Evolutionary conservation across 1,140 invertebrate genomes (phyloP).

Genomic region (Leptopilina clavipes): DNA sequence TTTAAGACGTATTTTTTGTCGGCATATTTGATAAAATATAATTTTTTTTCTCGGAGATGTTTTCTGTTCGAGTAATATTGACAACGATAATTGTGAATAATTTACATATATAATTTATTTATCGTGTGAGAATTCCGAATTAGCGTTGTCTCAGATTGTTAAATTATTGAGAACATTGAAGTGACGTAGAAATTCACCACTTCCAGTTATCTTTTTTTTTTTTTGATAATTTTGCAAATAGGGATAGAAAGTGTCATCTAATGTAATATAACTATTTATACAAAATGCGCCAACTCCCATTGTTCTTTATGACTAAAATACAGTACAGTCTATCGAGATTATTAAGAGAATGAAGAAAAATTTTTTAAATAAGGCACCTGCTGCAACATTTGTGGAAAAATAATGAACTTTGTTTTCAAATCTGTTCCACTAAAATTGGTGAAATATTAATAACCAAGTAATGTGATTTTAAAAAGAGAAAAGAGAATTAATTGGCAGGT

Average conservation of each 20-base stretch:
- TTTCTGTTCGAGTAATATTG: background rate
- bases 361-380: constrained; percentile 26
- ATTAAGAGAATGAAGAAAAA: background rate
- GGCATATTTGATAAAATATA: background rate
- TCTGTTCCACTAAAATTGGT: too few relatives aligned
- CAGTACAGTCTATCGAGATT: constrained; percentile 19
- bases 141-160: too few relatives aligned
- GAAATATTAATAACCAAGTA: too few relatives aligned
- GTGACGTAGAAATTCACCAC: too few relatives aligned
- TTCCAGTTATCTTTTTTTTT: background rate
- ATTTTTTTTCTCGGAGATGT: background rate
- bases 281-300: too few relatives aligned
- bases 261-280: constrained; percentile 26
- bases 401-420: background rate
- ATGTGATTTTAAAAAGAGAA: background rate
- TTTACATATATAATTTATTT: background rate
- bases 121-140: background rate
- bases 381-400: background rate
- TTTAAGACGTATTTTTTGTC: background rate
- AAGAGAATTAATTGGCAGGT: too few relatives aligned
- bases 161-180: too few relatives aligned
- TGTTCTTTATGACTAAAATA: background rate
- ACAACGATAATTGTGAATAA: constrained; percentile 13
- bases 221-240: background rate
- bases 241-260: background rate